Evolutionary conservation across 2,888 invertebrate species (phyloP).

Genomic region (Isotomurus palustris): DNA sequence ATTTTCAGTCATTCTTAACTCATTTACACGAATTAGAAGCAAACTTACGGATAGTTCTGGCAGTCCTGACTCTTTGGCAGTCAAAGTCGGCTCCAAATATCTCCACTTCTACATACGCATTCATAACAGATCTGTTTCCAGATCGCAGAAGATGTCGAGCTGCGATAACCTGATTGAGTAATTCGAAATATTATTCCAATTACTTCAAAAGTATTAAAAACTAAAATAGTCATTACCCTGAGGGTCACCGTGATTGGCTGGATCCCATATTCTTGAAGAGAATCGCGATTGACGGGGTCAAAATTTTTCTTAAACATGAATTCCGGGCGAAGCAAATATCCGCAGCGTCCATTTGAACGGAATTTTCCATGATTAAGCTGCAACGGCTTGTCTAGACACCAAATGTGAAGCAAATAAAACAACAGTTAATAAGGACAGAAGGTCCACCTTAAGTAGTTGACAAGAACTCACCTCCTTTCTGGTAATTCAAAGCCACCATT

Average conservation of each 20-base stretch:
- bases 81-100: slow-evolving; percentile 84
- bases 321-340: slow-evolving; percentile 84
- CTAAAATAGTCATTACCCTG: no score
- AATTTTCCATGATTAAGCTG: slow-evolving; percentile 92
- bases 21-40: background rate
- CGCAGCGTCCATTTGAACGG: slow-evolving; percentile 84
- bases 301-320: slow-evolving; percentile 77
- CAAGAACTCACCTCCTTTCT: slow-evolving; percentile 61
- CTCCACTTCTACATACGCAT: slow-evolving; percentile 89
- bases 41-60: slow-evolving; percentile 68
- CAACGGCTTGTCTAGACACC: slow-evolving; percentile 76
- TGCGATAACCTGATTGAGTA: slow-evolving; percentile 62
- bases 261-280: slow-evolving; percentile 9
- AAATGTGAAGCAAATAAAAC: background rate
- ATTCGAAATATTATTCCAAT: slow-evolving; percentile 5
- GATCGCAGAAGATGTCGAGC: slow-evolving; percentile 79
- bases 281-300: slow-evolving; percentile 64
- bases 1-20: slow-evolving; percentile 6
- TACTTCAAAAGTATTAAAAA: background rate
- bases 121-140: slow-evolving; percentile 64
- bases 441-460: background rate
- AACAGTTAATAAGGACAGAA: background rate
- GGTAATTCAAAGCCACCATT: slow-evolving; percentile 96
- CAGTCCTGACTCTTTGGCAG: slow-evolving; percentile 70
- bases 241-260: no score